These are phyloP conservation scores for Anneissia japonica DNA, from an alignment of 35 echinoderm and acorn worm species.

Conservation along the genomic window DNA sequence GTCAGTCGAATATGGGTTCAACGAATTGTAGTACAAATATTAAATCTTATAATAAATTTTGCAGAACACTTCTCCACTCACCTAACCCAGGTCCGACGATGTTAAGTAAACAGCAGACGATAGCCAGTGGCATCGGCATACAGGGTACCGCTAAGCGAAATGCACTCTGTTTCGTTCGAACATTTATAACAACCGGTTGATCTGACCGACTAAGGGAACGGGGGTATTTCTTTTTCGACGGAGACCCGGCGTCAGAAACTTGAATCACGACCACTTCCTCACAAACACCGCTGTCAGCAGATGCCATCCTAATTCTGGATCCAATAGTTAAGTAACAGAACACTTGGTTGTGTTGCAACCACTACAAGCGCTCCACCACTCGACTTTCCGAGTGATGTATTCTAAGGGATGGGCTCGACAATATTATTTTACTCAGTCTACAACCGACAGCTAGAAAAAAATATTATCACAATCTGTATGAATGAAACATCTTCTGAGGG, in stretches of 20 bases:
- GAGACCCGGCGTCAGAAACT: neutral
- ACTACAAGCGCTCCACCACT: neutral
- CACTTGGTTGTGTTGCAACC: neutral
- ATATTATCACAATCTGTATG: too few relatives aligned
- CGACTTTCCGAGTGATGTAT: neutral
- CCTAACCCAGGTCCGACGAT: slow-evolving; percentile 66
- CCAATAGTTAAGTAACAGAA: too few relatives aligned
- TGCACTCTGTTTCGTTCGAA: slow-evolving; percentile 79
- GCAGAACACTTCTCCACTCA: too few relatives aligned
- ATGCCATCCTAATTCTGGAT: neutral
- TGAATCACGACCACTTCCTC: neutral
- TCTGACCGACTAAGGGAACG: neutral
- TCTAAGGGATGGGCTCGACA: neutral
- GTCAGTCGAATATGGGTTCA: too few relatives aligned
- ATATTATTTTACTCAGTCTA: too few relatives aligned
- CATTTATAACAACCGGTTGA: slow-evolving; percentile 46
- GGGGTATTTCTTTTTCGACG: neutral
- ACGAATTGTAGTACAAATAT: too few relatives aligned
- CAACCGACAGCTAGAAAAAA: too few relatives aligned
- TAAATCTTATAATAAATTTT: too few relatives aligned
- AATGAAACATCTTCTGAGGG: too few relatives aligned
- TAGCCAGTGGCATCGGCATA: slow-evolving; percentile 76
- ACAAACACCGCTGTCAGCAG: neutral
- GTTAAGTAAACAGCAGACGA: slow-evolving; percentile 67
- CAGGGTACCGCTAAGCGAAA: slow-evolving; percentile 77